Conservation (phyloP, 2,113 vertebrate species). For the Heteronetta atricapilla region DNA sequence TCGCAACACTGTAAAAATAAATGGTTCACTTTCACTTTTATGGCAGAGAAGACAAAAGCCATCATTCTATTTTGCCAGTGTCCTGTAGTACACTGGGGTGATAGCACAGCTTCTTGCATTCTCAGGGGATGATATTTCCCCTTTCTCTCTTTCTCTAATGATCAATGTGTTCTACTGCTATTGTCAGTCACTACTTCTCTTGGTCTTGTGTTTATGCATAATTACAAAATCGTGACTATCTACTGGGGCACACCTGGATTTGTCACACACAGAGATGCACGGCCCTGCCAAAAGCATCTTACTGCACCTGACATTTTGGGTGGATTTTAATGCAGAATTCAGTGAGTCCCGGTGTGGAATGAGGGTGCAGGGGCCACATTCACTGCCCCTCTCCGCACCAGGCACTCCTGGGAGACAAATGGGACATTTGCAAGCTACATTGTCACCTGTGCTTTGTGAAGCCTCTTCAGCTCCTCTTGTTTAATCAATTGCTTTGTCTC, state of each 20-base stretch:
- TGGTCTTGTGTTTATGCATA: background rate
- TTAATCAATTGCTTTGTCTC: constrained; percentile 82
- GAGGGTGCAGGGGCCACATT: background rate
- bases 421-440: fast-evolving
- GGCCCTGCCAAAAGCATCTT: background rate
- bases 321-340: background rate
- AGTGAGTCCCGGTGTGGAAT: background rate
- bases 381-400: fast-evolving
- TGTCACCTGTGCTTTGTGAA: constrained; percentile 93
- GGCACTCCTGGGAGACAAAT: background rate
- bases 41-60: background rate
- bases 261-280: background rate
- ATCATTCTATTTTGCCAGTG: background rate
- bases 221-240: background rate
- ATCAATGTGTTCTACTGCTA: background rate
- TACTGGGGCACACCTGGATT: fast-evolving
- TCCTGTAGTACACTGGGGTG: background rate
- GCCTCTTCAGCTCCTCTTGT: constrained; percentile 89
- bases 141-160: background rate
- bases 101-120: background rate
- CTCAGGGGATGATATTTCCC: background rate
- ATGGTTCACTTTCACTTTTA: fast-evolving
- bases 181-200: background rate
- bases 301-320: background rate
- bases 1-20: background rate